Percentiles rank a stretch among this genome's conserved stretches.
Conservation (phyloP, 2,888 invertebrate species). For the Steinernema scapterisci region DNA sequence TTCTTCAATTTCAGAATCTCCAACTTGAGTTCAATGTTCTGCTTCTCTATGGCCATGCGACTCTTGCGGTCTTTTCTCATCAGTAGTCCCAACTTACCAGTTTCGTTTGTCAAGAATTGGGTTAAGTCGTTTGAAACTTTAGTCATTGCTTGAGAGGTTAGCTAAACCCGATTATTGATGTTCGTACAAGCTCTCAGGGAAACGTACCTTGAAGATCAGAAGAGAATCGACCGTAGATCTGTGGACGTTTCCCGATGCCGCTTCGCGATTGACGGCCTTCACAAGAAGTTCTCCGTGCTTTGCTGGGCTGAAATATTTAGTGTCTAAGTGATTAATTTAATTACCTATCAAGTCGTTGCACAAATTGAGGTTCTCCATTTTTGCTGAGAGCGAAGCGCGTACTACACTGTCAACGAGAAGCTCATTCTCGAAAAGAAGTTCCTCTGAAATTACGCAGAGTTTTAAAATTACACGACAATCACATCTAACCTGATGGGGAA, state of each 20-base stretch:
- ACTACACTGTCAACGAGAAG: background rate
- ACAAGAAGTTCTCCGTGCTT: conserved; percentile 6
- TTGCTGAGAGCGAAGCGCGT: background rate
- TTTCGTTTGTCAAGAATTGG: conserved; percentile 1
- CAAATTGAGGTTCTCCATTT: background rate
- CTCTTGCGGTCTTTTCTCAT: background rate
- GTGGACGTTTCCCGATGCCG: background rate
- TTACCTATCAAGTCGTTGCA: conserved; percentile 8
- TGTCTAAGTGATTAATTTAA: background rate
- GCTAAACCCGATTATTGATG: background rate
- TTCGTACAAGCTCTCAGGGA: background rate
- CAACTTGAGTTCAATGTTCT: conserved; percentile 9
- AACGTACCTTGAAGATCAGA: conserved; percentile 7
- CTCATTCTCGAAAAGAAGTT: background rate
- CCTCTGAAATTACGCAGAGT: background rate
- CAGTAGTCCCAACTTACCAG: background rate
- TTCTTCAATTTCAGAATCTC: background rate
- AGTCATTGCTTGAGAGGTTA: conserved; percentile 5
- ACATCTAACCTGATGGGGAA: background rate
- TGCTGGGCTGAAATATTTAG: background rate
- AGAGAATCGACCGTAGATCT: background rate
- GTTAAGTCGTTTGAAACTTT: background rate
- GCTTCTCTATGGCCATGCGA: background rate
- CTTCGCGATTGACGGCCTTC: background rate
- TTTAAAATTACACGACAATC: too few species aligned